Conservation (phyloP, 2,113 vertebrate species). For the Heloderma charlesbogerti region DNA sequence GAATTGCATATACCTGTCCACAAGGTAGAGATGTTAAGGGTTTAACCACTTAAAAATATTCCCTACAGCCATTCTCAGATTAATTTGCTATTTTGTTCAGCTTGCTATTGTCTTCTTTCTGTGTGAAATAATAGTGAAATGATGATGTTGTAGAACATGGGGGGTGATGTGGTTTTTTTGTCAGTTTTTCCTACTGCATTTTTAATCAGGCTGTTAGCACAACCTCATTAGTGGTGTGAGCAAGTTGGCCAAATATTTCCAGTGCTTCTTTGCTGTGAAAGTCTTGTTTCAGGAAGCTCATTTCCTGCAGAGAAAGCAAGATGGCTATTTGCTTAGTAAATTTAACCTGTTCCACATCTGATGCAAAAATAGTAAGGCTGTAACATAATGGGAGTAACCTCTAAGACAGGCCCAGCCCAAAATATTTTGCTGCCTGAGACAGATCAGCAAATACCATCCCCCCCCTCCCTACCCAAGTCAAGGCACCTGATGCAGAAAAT, state of each 20-base stretch:
- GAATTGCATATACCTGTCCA: background rate
- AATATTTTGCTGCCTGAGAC: too few species aligned
- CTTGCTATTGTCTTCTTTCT: background rate
- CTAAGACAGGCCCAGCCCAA: background rate
- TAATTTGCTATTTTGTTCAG: background rate
- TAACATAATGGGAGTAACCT: background rate
- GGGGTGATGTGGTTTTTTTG: background rate
- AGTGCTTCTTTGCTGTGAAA: background rate
- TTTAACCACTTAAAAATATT: background rate
- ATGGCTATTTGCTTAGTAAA: background rate
- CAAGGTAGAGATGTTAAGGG: background rate
- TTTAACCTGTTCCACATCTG: background rate
- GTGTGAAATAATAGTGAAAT: background rate
- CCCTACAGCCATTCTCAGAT: background rate
- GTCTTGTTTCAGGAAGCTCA: background rate
- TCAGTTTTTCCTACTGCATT: conserved; percentile 26
- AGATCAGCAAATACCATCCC: too few species aligned
- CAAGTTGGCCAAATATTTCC: conserved; percentile 25
- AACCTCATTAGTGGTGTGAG: conserved; percentile 1
- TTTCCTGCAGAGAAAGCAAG: conserved; percentile 12
- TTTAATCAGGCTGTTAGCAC: conserved; percentile 22
- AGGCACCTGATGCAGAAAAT: too few species aligned
- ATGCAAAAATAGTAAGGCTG: background rate
- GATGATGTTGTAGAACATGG: background rate
- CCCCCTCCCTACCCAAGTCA: too few species aligned